phyloP scores from a whole-genome alignment of 2,113 vertebrate genomes.

The Centropus unirufus region DNA sequence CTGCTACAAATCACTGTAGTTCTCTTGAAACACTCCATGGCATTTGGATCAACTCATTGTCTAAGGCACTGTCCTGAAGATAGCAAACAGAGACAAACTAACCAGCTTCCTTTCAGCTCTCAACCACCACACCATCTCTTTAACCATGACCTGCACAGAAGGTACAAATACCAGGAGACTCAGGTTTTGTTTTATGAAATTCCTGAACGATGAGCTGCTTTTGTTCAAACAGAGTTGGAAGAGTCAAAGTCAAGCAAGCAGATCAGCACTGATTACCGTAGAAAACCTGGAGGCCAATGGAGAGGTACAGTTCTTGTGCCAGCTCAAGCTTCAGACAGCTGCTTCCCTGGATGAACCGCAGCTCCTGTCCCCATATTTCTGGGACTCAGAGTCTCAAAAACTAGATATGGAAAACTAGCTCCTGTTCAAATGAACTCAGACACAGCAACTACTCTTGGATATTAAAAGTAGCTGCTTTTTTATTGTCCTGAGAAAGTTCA shows the following conservation, averaged over 20 bases:
- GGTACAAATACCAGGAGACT: background rate
- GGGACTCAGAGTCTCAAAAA: background rate
- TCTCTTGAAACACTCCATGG: background rate
- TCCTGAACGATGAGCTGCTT: background rate
- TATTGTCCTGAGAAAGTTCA: background rate
- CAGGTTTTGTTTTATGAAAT: background rate
- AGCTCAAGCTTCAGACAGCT: background rate
- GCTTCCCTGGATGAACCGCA: background rate
- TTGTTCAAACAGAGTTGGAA: background rate
- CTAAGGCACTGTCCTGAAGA: background rate
- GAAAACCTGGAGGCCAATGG: background rate
- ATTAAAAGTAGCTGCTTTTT: background rate
- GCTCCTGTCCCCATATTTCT: background rate
- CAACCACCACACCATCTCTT: background rate
- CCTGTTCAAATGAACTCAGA: background rate
- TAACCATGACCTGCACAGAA: background rate
- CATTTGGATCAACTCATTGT: background rate
- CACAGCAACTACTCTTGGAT: background rate
- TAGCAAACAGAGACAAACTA: background rate
- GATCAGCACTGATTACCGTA: background rate
- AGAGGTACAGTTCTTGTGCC: background rate
- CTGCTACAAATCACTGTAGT: background rate
- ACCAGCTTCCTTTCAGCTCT: background rate
- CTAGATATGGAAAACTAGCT: background rate
- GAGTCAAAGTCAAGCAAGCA: background rate